Evolutionary conservation across 2,113 vertebrate genomes (phyloP), one percentile per base, ranked within the genome.

Genomic region (Xiphophorus hellerii): DNA sequence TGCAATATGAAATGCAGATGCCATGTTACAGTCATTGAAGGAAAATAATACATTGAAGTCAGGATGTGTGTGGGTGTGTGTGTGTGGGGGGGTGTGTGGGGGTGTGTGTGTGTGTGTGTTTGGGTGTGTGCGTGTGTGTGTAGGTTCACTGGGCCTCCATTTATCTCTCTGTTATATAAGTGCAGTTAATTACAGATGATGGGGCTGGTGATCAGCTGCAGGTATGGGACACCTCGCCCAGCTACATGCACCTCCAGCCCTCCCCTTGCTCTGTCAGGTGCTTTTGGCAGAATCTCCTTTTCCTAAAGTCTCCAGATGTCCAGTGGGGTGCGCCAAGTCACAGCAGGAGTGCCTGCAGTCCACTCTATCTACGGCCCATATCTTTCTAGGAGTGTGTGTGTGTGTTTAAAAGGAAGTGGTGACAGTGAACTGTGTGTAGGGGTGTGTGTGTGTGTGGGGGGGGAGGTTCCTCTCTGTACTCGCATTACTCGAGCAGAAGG

Each of bases 291-390:
- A 83, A 28, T 90, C 90, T 94, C 94, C 92, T 92, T 39, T 90
- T 94, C 94, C 94, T 94, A 81, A 91, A 94, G 95, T 93, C 96
- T 96, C 96, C 96, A 98, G 97, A 96, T 98, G 97, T 97, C 97
- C 95, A 92, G 92, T 10, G 85, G 96, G 96, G 94, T 94, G 93
- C 94, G 97, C 96, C 97, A 99, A 98, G 96, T 96, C 96, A 95
- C 97, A 98, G 96, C 96, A 95, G 96, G 97, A 96, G 95, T 92
- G 94, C 95, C 95, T 95, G 95, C 20, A 58, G 25, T 15, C 93
- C 94, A 93, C 94, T 93, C 93, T 93, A 94, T 92, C 91, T 88
- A 94, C 91, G 92, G 94, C 94, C 91, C 84, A 88, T 90, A 83
- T 90, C 83, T 84, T 86, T 84, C 85, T 73, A 62, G 33, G 76